Evolutionary conservation across 1,140 invertebrate genomes (phyloP).

Genomic region (Habropoda laboriosa): DNA sequence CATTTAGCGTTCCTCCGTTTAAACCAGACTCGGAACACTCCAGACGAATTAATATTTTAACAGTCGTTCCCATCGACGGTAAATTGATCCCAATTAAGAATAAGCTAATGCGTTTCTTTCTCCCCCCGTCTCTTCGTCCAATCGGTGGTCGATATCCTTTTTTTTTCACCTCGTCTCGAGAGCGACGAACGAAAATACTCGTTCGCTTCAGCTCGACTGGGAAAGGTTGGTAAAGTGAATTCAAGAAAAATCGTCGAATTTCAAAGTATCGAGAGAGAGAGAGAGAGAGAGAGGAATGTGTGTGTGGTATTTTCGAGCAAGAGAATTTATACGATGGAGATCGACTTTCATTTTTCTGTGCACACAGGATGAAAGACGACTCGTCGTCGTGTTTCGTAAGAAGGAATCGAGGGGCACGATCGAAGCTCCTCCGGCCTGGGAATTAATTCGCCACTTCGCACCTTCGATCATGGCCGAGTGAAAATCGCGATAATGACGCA

Average conservation of each 20-base stretch:
- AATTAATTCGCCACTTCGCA: slow-evolving; percentile 59
- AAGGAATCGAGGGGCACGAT: slow-evolving; percentile 11
- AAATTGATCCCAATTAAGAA: slow-evolving; percentile 48
- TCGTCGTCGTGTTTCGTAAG: slow-evolving; percentile 21
- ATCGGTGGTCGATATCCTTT: no score
- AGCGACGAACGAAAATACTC: background rate
- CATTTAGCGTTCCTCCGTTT: background rate
- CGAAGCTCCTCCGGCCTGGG: slow-evolving; percentile 31
- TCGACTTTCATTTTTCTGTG: slow-evolving; percentile 20
- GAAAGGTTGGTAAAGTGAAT: background rate
- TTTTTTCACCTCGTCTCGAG: background rate
- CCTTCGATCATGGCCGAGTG: slow-evolving; percentile 19
- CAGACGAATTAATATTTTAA: slow-evolving; percentile 33
- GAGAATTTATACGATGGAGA: slow-evolving; percentile 3
- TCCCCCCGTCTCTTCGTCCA: no score
- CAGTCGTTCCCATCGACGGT: background rate
- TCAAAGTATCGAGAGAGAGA: background rate
- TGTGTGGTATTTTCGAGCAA: background rate
- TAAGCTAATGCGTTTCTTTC: background rate
- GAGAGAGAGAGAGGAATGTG: no score
- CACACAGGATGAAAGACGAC: background rate
- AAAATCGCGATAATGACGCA: slow-evolving; percentile 57
- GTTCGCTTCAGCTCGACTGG: background rate
- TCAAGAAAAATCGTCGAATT: background rate
- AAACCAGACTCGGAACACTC: background rate